Base-by-base conservation (phyloP, 1,140 invertebrate genomes). In the Drosophila navojoa region DNA sequence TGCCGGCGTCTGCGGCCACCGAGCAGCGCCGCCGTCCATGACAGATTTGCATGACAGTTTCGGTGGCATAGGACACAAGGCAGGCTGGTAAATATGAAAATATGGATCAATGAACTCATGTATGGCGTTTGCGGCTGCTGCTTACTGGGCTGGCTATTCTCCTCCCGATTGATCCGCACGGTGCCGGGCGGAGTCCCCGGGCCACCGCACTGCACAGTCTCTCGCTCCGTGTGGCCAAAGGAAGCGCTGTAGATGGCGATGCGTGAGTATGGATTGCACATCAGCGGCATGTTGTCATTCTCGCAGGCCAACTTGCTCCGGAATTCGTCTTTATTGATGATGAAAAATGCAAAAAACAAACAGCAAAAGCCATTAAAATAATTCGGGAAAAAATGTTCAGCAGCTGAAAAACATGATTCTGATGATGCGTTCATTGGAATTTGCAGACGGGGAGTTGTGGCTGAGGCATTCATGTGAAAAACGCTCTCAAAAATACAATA, bases 241-340 rank as follows among this genome's bases (percentile, higher is more conserved):
- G 96, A 95, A 4, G 97, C 97, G 42, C 96, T 97, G 92, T 97
- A 98, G 78, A 99, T 96, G 42, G 96, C 97, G 9, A 99, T 95
- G 82, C 97, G 94, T 6, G 95, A 95, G 90, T 96, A 95, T 22
- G 96, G 96, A 92, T 96, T 95, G 92, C 96, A 97, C 80, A 95
- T 94, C 81, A 97, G 93, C 91, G 96, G 95, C 80, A 98, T 94
- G 73, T 95, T 94, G 72, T 98, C 96, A 87, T 97, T 96, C 91
- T 98, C 96, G 92, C 97, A 98, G 32, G 96, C 96, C 71, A 97
- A 95, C 93, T 97, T 96, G 91, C 96, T 97, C 47, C 96, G 94
- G 92, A 98, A 98, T 92, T 97, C 96, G 92, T 97, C 97, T 98
- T 94, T 32, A 15, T 53, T 10, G 22, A 25, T 25, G 49, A n/a